Evolutionary conservation across 2,888 invertebrate genomes (phyloP).

Genomic region (Cheilosia scutellata): DNA sequence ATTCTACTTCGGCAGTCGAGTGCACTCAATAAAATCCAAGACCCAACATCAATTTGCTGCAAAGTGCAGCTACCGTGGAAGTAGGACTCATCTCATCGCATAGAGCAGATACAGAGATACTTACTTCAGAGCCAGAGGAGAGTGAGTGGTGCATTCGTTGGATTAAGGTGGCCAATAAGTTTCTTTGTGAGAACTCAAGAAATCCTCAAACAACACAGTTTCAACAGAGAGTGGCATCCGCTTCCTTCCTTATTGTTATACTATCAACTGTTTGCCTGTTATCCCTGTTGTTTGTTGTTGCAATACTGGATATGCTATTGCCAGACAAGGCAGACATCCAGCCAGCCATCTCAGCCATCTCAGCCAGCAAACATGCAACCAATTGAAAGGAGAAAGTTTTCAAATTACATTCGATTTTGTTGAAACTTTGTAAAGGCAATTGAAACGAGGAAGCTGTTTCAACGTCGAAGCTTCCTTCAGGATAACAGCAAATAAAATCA

Average conservation of each 20-base stretch:
- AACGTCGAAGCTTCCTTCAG: constrained; percentile 56
- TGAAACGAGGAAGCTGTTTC: constrained; percentile 71
- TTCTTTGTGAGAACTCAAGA: constrained; percentile 71
- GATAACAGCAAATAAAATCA: constrained; percentile 75
- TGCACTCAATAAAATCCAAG: constrained; percentile 74
- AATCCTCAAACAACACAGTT: constrained; percentile 73
- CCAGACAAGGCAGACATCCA: constrained; percentile 22
- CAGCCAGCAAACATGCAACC: constrained; percentile 65
- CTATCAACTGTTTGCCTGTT: constrained; percentile 42
- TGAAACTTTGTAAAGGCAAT: constrained; percentile 76
- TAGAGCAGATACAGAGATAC: constrained; percentile 8
- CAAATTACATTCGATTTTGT: constrained; percentile 76
- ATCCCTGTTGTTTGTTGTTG: constrained; percentile 51
- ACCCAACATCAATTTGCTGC: constrained; percentile 71
- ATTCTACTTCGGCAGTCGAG: constrained; percentile 43
- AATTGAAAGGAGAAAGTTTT: constrained; percentile 76
- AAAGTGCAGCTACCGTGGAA: constrained; percentile 60
- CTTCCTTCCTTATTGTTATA: constrained; percentile 62
- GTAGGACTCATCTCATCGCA: constrained; percentile 29
- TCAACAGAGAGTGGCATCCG: constrained; percentile 63
- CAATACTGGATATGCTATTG: constrained; percentile 46
- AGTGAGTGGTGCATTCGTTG: constrained; percentile 58
- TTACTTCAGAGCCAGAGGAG: constrained; percentile 17
- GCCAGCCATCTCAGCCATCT: constrained; percentile 12
- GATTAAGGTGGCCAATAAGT: constrained; percentile 76